A percentile compares a stretch with the other conserved stretches of the same genome.
Evolutionary conservation across 1,140 invertebrate species (phyloP).

Genomic region (Bactericera cockerelli): DNA sequence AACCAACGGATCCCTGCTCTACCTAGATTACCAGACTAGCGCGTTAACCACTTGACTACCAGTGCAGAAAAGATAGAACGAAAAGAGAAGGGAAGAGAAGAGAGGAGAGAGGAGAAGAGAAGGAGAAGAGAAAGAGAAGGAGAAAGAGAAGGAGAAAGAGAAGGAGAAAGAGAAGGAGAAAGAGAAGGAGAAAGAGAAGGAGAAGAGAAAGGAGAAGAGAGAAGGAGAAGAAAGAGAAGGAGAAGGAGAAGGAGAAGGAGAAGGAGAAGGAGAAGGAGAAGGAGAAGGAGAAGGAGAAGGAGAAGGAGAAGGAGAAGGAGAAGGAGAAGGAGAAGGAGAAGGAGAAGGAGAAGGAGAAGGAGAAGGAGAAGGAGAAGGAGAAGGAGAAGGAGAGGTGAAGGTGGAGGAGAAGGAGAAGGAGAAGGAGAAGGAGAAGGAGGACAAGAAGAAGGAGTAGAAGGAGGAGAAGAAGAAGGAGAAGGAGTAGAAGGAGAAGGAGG

Average conservation of each 20-base stretch:
- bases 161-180: constrained; percentile 5
- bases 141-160: background rate
- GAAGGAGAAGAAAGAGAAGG: no score
- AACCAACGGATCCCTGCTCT: no score
- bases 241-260: no score
- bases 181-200: background rate
- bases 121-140: background rate
- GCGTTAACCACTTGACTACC: no score
- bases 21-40: no score
- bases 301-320: constrained; percentile 9
- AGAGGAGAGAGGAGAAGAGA: background rate
- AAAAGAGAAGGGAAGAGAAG: background rate
- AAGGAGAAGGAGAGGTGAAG: constrained; percentile 8
- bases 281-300: constrained; percentile 9
- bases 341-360: constrained; percentile 9
- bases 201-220: background rate
- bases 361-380: constrained; percentile 10
- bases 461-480: constrained; percentile 7
- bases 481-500: background rate
- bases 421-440: background rate
- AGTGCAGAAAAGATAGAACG: no score
- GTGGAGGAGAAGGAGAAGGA: no score
- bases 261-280: constrained; percentile 9
- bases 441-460: no score
- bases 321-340: constrained; percentile 10